Evolutionary conservation across 37 sponge, comb jelly and placozoan species (phyloP), one percentile per base, ranked within the genome.

Genomic region (Halichondria panicea): DNA sequence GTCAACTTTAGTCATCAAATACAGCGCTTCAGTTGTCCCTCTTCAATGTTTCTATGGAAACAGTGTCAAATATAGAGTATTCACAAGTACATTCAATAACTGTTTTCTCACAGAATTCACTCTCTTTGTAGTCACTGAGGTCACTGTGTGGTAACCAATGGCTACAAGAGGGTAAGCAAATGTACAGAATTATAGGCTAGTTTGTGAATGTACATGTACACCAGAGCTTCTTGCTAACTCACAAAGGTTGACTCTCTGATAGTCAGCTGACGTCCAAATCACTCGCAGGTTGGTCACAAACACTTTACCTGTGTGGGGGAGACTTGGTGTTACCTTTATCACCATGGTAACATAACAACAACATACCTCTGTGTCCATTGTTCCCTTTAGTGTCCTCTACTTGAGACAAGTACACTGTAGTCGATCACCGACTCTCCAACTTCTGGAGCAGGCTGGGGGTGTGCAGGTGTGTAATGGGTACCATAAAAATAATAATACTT

Each of bases 311-410:
- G 55, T 63, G 70, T 33, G 4, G 48, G 15, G 57, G 13, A 32
- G 4, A 65, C 40, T 15, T n/a, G n/a, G n/a, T n/a, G n/a, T n/a
- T n/a, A n/a, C n/a, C n/a, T n/a, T n/a, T n/a, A n/a, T n/a, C n/a
- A n/a, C n/a, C n/a, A n/a, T n/a, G n/a, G n/a, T n/a, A 3, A 19
- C 63, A 12, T 28, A 18, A 25, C 22, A 13, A 71, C 67, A 13
- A 15, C 35, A 43, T 52, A 84, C 97, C 99, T 81, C 59, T 87
- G 18, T 89, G 93, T 64, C 99, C 95, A 66, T 95, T 94, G 79
- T 97, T 97, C 9, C 95, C 99, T 38, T 95, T 95, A 4, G 99
- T 97, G 77, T 97, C 99, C 46, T 97, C 99, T 36, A 97, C 89
- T 1, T 78, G 38, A 0, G 66, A 64, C 66, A 97, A 55, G 37